Percentiles rank a stretch among this genome's conserved stretches.
Evolutionary conservation across 2,113 vertebrate species (phyloP).

Genomic region (Marmota flaviventris): DNA sequence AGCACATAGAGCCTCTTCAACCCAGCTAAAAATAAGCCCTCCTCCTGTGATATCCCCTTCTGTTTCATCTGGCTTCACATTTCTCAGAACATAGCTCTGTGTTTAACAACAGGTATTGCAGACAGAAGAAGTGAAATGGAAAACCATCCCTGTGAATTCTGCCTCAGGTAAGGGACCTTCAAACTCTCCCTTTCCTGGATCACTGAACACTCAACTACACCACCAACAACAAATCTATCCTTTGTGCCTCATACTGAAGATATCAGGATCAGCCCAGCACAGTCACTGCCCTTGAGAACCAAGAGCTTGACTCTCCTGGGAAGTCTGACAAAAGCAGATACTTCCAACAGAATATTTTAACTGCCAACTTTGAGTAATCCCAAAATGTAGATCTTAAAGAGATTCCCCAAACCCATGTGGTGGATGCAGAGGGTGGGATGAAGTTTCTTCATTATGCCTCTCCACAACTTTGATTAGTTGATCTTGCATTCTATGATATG

Average conservation of each 20-base stretch:
- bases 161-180: background rate
- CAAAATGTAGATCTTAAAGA: background rate
- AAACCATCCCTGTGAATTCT: background rate
- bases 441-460: background rate
- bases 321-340: background rate
- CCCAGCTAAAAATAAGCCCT: background rate
- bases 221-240: background rate
- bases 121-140: slow-evolving; percentile 10
- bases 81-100: background rate
- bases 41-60: background rate
- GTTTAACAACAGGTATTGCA: background rate
- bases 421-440: background rate
- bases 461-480: background rate
- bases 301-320: background rate
- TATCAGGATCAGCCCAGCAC: background rate
- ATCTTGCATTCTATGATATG: background rate
- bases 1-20: background rate
- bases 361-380: background rate
- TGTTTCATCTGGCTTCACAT: background rate
- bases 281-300: background rate
- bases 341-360: background rate
- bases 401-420: background rate
- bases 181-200: background rate
- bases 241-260: background rate
- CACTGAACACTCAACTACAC: background rate